Percentiles rank a stretch among this genome's conserved stretches.
Conservation (phyloP, 2,888 invertebrate species). For the Orthosia gracilis region DNA sequence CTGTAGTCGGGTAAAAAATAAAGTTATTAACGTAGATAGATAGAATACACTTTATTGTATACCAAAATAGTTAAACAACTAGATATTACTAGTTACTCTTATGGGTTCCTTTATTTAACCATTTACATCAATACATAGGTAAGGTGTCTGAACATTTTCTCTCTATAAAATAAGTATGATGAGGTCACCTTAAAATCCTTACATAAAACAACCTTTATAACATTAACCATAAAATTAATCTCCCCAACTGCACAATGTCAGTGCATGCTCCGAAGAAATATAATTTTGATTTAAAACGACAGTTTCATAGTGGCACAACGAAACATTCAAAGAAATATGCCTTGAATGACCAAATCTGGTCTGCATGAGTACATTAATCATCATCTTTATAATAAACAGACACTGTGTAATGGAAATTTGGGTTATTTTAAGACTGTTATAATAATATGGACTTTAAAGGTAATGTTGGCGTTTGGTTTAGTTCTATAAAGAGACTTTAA, state of each 20-base stretch:
- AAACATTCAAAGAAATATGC: constrained; percentile 60
- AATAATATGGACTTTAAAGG: constrained; percentile 33
- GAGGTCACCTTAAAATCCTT: background rate
- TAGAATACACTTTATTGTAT: too few relatives aligned
- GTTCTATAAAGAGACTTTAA: constrained; percentile 23
- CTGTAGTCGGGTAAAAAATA: too few relatives aligned
- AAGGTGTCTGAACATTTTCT: too few relatives aligned
- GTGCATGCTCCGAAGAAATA: constrained; percentile 36
- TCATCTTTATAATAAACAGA: constrained; percentile 63
- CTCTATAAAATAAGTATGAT: too few relatives aligned
- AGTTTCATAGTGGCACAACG: constrained; percentile 47
- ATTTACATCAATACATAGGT: too few relatives aligned
- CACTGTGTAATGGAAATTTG: constrained; percentile 44
- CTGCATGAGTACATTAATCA: constrained; percentile 59
- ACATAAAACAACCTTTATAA: constrained; percentile 10
- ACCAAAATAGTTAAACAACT: too few relatives aligned
- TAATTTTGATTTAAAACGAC: constrained; percentile 69
- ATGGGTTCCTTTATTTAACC: too few relatives aligned
- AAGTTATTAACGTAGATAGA: too few relatives aligned
- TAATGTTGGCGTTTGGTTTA: constrained; percentile 37
- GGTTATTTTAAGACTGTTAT: constrained; percentile 44
- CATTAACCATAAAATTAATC: constrained; percentile 51
- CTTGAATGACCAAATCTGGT: constrained; percentile 60
- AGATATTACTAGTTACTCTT: too few relatives aligned
- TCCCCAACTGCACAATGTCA: constrained; percentile 30